These are phyloP conservation scores for Zaprionus gabonicus DNA, from an alignment of 1,140 invertebrate species.

Conservation along the genomic window DNA sequence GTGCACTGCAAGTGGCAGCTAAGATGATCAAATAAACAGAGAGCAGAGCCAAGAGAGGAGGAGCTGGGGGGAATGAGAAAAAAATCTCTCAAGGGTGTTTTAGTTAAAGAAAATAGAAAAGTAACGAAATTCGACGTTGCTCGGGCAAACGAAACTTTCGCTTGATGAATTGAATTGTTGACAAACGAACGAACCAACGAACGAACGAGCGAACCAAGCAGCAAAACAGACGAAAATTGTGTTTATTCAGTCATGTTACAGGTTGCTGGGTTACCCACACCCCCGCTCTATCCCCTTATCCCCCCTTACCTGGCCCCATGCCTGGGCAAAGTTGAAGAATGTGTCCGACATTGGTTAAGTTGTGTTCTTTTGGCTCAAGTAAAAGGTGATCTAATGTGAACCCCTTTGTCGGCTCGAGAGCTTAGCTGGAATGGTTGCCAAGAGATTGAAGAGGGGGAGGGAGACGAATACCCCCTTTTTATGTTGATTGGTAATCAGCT, in stretches of 20 bases:
- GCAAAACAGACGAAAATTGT: constrained; percentile 78
- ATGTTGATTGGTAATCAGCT: constrained; percentile 1
- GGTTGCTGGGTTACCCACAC: constrained; percentile 39
- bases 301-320: no score
- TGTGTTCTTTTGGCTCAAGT: constrained; percentile 8
- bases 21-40: constrained; percentile 79
- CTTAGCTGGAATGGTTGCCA: not conserved
- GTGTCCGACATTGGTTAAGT: constrained; percentile 32
- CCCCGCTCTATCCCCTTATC: not conserved
- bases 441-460: not conserved
- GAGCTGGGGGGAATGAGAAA: constrained; percentile 3
- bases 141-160: constrained; percentile 59
- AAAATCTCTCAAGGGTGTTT: constrained; percentile 76
- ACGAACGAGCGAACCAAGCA: constrained; percentile 49
- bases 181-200: constrained; percentile 63
- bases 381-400: constrained; percentile 34
- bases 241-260: constrained; percentile 81
- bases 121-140: constrained; percentile 64
- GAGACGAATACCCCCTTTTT: not conserved
- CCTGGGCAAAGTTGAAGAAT: constrained; percentile 9
- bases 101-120: constrained; percentile 80
- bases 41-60: constrained; percentile 2
- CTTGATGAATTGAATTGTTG: constrained; percentile 82
- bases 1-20: constrained; percentile 76
- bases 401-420: constrained; percentile 1